phyloP scores from a whole-genome alignment of 2,113 vertebrate genomes.

The Danio rerio region DNA sequence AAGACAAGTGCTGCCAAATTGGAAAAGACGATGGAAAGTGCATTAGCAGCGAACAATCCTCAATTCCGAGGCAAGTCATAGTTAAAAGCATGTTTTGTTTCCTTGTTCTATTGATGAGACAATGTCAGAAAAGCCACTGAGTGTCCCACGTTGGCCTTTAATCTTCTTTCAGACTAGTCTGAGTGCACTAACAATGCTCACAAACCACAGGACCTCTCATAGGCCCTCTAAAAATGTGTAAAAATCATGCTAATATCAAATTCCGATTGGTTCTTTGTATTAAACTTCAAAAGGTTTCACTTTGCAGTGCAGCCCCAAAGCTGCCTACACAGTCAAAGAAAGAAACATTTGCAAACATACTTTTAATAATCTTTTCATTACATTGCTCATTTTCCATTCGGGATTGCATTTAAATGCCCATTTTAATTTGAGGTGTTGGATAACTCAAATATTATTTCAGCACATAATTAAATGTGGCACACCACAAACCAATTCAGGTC shows the following conservation, averaged over 20 bases:
- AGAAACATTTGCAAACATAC: background rate
- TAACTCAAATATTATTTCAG: constrained; percentile 22
- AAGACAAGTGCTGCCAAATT: constrained; percentile 17
- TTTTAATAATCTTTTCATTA: constrained; percentile 26
- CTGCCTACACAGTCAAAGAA: background rate
- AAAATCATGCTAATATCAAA: background rate
- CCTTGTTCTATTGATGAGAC: constrained; percentile 22
- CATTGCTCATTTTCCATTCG: background rate
- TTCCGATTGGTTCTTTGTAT: background rate
- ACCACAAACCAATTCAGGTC: constrained; percentile 34
- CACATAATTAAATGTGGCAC: constrained; percentile 39
- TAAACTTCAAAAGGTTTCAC: constrained; percentile 19
- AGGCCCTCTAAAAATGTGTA: background rate
- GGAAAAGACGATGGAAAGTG: constrained; percentile 23
- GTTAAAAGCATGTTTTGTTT: constrained; percentile 37
- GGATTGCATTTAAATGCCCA: constrained; percentile 11
- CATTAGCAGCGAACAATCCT: background rate
- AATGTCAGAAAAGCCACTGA: constrained; percentile 19
- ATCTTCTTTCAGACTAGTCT: constrained; percentile 32
- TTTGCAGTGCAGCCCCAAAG: background rate
- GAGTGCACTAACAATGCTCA: constrained; percentile 25
- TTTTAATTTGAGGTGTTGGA: constrained; percentile 27
- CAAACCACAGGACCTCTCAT: constrained; percentile 23
- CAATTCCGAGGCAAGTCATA: background rate
- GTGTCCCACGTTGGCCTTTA: constrained; percentile 10